A percentile compares a stretch with the other conserved stretches of the same genome.
Evolutionary conservation across 1,140 invertebrate species (phyloP).

Genomic region (Platyscapa corneri): DNA sequence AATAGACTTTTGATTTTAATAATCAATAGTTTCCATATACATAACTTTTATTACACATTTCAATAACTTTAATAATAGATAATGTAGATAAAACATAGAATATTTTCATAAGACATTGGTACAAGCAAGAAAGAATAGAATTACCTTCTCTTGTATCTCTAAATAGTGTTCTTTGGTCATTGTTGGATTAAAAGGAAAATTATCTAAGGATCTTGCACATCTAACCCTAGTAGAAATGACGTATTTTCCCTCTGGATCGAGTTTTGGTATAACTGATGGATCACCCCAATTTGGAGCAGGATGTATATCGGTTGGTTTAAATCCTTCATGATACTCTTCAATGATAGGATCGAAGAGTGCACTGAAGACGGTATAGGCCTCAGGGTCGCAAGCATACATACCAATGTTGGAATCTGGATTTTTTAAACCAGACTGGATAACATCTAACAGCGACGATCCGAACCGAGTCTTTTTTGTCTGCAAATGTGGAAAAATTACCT

Average conservation of each 20-base stretch:
- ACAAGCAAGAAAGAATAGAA: not conserved
- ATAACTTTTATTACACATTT: too few relatives aligned
- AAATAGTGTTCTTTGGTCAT: slow-evolving; percentile 81
- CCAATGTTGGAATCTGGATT: slow-evolving; percentile 80
- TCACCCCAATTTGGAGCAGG: slow-evolving; percentile 83
- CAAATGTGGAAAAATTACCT: not conserved
- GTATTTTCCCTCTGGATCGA: slow-evolving; percentile 82
- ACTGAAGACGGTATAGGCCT: slow-evolving; percentile 81
- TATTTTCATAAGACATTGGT: too few relatives aligned
- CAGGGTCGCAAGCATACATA: slow-evolving; percentile 83
- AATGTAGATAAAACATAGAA: too few relatives aligned
- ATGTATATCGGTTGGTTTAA: slow-evolving; percentile 79
- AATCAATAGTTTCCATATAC: too few relatives aligned
- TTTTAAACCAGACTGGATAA: slow-evolving; percentile 80
- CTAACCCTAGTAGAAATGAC: slow-evolving; percentile 85
- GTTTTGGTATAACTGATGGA: slow-evolving; percentile 78
- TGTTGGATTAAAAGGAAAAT: slow-evolving; percentile 86
- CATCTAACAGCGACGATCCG: slow-evolving; percentile 79
- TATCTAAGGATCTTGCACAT: slow-evolving; percentile 80
- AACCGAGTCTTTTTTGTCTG: slow-evolving; percentile 75
- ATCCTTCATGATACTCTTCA: slow-evolving; percentile 82
- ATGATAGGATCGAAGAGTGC: slow-evolving; percentile 86
- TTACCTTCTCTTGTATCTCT: slow-evolving; percentile 77
- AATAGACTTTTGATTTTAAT: too few relatives aligned
- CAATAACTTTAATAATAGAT: too few relatives aligned